Conservation (phyloP, 1,140 invertebrate species). For the Heliconius congener region DNA sequence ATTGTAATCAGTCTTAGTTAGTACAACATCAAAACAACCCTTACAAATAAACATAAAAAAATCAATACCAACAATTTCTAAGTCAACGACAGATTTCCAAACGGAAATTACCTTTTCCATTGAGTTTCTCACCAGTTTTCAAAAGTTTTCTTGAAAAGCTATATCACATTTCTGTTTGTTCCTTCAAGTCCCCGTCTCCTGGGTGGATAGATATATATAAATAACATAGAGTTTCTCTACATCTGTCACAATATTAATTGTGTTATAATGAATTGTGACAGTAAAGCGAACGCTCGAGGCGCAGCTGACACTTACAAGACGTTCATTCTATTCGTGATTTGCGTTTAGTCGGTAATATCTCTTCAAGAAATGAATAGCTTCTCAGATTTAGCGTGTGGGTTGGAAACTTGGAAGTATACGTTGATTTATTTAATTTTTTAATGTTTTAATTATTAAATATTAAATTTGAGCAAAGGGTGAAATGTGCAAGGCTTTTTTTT, state of each 20-base stretch:
- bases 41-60: no score
- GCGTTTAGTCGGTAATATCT: not conserved
- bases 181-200: not conserved
- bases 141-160: not conserved
- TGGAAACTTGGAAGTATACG: not conserved
- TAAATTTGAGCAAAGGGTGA: not conserved
- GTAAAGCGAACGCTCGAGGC: slow-evolving; percentile 25
- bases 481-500: no score
- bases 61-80: not conserved
- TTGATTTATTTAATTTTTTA: not conserved
- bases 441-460: not conserved
- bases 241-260: slow-evolving; percentile 44
- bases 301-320: slow-evolving; percentile 24
- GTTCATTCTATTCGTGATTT: slow-evolving; percentile 17
- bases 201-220: not conserved
- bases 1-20: no score
- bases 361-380: not conserved
- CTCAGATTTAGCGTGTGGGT: not conserved
- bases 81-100: not conserved
- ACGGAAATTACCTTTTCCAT: not conserved
- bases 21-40: no score
- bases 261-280: slow-evolving; percentile 49
- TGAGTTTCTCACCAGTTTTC: not conserved
- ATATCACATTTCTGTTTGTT: not conserved
- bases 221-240: slow-evolving; percentile 17